phyloP scores from a whole-genome alignment of 2,797 vertebrate species.

The Xenops minutus region DNA sequence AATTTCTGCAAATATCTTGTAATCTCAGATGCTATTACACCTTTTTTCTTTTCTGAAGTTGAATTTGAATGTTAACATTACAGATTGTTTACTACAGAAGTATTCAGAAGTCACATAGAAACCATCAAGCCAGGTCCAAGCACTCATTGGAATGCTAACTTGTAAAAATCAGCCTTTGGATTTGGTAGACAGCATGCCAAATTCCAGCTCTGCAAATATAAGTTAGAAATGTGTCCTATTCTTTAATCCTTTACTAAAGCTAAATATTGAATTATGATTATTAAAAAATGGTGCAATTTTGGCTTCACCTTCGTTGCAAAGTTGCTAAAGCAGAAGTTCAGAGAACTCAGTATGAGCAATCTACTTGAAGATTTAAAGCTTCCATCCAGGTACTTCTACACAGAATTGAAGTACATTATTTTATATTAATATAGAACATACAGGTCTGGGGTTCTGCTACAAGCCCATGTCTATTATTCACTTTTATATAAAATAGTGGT shows the following conservation, averaged over 20 bases:
- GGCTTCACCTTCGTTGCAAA: neutral
- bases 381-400: neutral
- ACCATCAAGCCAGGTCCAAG: neutral
- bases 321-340: neutral
- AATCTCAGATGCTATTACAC: neutral
- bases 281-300: neutral
- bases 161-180: neutral
- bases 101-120: neutral
- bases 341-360: neutral
- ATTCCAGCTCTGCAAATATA: neutral
- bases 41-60: neutral
- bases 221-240: neutral
- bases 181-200: neutral
- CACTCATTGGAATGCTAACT: neutral
- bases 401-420: neutral
- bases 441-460: neutral
- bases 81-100: neutral
- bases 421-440: neutral
- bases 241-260: neutral
- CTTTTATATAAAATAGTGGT: neutral
- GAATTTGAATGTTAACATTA: neutral
- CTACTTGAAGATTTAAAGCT: neutral
- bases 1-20: neutral
- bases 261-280: neutral
- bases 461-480: neutral